These are phyloP conservation scores for Spatulosminthurus flaviceps DNA, from an alignment of 2,888 invertebrate genomes.

Conservation along the genomic window DNA sequence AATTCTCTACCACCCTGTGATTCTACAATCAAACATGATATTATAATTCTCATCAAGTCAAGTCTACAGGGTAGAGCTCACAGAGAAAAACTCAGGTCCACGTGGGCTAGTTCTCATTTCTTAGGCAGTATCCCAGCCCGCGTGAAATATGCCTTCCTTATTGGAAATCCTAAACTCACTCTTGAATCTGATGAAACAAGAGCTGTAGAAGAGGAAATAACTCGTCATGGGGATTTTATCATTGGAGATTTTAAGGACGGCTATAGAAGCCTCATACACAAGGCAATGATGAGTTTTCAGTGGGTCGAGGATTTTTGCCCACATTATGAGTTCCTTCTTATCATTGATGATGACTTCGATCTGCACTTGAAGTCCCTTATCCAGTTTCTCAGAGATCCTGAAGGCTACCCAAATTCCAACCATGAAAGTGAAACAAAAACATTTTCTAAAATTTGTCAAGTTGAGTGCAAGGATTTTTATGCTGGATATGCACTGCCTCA, in stretches of 20 bases:
- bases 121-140: not conserved
- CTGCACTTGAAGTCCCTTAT: not conserved
- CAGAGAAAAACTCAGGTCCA: not conserved
- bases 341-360: slow-evolving; percentile 12
- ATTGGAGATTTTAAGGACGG: slow-evolving; percentile 16
- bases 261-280: slow-evolving; percentile 8
- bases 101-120: not conserved
- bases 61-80: not conserved
- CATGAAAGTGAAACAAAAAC: not conserved
- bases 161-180: not conserved
- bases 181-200: not conserved
- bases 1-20: not conserved
- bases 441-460: not conserved
- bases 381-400: not conserved
- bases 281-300: not conserved
- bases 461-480: not conserved
- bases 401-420: slow-evolving; percentile 3
- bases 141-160: not conserved
- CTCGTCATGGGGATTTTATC: not conserved
- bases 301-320: slow-evolving; percentile 11
- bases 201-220: not conserved
- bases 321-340: not conserved
- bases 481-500: not conserved
- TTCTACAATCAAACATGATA: not conserved
- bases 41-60: slow-evolving; percentile 1